Evolutionary conservation across 2,797 vertebrate genomes (phyloP).

Genomic region (Anableps anableps): DNA sequence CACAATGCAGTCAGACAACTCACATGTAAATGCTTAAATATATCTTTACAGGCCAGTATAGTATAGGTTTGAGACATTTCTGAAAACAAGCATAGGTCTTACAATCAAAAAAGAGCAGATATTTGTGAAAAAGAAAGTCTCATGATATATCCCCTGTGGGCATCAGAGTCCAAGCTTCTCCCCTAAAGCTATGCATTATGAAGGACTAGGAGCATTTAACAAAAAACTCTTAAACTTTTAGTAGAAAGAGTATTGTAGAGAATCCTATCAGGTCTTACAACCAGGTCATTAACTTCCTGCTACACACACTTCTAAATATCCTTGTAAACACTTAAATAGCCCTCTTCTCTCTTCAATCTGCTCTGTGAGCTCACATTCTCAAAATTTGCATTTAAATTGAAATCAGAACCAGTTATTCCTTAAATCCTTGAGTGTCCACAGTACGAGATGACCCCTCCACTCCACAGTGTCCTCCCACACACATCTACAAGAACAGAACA

Average conservation of each 20-base stretch:
- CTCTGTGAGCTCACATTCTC: neutral
- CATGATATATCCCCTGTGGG: neutral
- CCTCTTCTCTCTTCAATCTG: neutral
- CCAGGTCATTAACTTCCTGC: neutral
- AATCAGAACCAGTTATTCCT: constrained; percentile 58
- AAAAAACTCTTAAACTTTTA: neutral
- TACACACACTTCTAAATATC: neutral
- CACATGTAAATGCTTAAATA: neutral
- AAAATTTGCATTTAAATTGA: constrained; percentile 13
- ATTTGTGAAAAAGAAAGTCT: neutral
- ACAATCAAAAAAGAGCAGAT: neutral
- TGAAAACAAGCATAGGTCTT: neutral
- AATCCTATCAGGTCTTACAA: neutral
- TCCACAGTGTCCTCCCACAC: constrained; percentile 69
- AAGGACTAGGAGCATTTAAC: neutral
- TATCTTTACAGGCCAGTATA: neutral
- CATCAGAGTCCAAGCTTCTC: neutral
- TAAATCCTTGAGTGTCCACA: constrained; percentile 75
- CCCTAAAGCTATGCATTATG: neutral
- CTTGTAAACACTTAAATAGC: neutral
- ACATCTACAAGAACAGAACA: constrained; percentile 62
- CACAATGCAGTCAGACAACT: neutral
- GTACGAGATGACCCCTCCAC: constrained; percentile 69
- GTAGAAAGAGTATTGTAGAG: neutral
- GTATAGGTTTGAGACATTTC: neutral